Evolutionary conservation across 2,888 invertebrate genomes (phyloP), one percentile per base, ranked within the genome.

Genomic region (Lasius platythorax): DNA sequence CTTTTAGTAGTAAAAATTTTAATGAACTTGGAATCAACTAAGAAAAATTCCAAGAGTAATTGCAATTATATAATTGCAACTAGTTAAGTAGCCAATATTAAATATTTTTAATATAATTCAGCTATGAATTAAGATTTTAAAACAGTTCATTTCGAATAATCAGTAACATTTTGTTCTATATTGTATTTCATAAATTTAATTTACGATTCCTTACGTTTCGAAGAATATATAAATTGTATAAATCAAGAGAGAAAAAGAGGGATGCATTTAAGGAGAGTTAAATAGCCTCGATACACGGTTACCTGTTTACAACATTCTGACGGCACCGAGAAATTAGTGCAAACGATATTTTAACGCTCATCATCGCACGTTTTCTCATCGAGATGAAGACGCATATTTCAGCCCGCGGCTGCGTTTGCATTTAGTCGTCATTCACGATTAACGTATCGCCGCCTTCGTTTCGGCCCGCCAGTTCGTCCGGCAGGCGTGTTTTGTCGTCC

Each of bases 391-490:
- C 6, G 43, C 68, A 58, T 70, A 40, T 70, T 67, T 76, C 53
- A 50, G 46, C 66, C 67, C 50, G 67, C 67, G 68, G 63, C 43
- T 73, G 18, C 61, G 63, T 37, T 63, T 64, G 67, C 61, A 72
- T 70, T 83, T 79, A 79, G 50, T 72, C 64, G 56, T 56, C 58
- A 64, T 64, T 50, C 40, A 58, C 63, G 66, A 43, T 81, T 53
- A 72, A 72, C 66, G 64, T 72, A 23, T 18, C 15, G 23, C 3
- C 43, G 40, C 28, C 23, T 56, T 53, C 37, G 28, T 12, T n/a
- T 33, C 33, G 30, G n/a, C 28, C 37, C 12, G 37, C 11, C 75
- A 23, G 64, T 64, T 18, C 4, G 3, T 6, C 50, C 28, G 61
- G 12, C 68, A 30, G 56, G 12, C 53, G 40, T 75, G 75, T 78